phyloP scores from a whole-genome alignment of 2,797 vertebrate species.

The Hemitrygon akajei region DNA sequence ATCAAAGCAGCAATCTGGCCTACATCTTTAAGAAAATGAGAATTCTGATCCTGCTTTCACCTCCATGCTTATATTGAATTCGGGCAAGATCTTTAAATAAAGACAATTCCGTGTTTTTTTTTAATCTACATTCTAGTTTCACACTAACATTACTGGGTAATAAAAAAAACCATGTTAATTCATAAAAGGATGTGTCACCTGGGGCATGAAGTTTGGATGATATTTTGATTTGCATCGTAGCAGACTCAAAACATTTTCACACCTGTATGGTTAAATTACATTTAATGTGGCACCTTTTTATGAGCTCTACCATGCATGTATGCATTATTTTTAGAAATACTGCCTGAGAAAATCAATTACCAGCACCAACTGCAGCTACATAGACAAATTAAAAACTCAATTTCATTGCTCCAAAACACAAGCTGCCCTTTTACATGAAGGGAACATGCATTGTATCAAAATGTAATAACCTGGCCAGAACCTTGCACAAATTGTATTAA shows the following conservation, averaged over 20 bases:
- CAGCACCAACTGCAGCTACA: background rate
- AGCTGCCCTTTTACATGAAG: background rate
- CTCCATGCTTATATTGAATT: background rate
- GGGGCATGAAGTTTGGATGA: no score
- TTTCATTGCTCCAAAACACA: background rate
- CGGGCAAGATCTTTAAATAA: background rate
- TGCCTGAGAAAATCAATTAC: background rate
- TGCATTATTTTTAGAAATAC: background rate
- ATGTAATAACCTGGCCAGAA: background rate
- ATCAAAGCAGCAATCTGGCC: background rate
- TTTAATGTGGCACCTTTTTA: background rate
- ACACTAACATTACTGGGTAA: background rate
- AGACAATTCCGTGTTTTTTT: no score
- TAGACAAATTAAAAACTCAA: background rate
- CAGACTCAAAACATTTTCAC: no score
- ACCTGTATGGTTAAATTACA: background rate
- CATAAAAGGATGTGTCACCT: background rate
- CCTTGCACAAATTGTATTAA: background rate
- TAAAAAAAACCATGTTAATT: background rate
- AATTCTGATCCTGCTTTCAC: no score
- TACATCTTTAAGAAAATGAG: background rate
- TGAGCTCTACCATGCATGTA: background rate
- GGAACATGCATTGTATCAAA: background rate
- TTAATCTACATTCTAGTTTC: background rate
- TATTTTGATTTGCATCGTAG: no score